phyloP scores from a whole-genome alignment of 1,140 invertebrate species.

The Drosophila kanapiae region DNA sequence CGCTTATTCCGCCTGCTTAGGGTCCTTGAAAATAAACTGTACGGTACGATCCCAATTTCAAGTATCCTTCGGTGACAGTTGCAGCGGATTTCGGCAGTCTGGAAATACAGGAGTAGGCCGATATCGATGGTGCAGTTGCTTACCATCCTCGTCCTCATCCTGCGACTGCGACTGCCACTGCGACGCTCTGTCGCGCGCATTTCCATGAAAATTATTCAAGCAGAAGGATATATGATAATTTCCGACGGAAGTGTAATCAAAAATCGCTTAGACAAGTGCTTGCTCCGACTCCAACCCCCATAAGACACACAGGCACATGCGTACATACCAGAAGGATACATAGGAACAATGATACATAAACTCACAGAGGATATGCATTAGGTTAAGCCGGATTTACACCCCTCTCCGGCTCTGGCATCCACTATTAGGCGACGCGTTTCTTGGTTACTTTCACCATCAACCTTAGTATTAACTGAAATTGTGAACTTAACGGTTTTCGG shows the following conservation, averaged over 20 bases:
- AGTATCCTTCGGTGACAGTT: too few species aligned
- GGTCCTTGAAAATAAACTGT: background rate
- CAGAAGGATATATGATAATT: slow-evolving; percentile 86
- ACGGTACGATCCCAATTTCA: background rate
- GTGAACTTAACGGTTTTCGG: too few species aligned
- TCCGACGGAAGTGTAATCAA: slow-evolving; percentile 85
- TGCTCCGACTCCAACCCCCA: background rate
- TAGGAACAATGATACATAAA: slow-evolving; percentile 13
- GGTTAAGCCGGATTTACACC: background rate
- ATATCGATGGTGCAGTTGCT: slow-evolving; percentile 5
- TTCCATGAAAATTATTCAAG: slow-evolving; percentile 84
- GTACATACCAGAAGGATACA: slow-evolving; percentile 1
- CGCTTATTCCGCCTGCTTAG: background rate
- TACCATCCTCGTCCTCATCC: background rate
- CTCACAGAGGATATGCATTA: background rate
- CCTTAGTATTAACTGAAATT: too few species aligned
- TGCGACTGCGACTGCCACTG: background rate
- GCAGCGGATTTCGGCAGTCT: background rate
- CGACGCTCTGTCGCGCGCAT: slow-evolving; percentile 55
- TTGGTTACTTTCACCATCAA: background rate
- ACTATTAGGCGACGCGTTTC: background rate
- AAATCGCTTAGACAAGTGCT: slow-evolving; percentile 84
- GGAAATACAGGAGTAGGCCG: background rate
- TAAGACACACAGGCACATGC: background rate
- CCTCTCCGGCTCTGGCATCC: background rate